These are phyloP conservation scores for Eublepharis macularius DNA, from an alignment of 2,113 vertebrate genomes.

Conservation along the genomic window DNA sequence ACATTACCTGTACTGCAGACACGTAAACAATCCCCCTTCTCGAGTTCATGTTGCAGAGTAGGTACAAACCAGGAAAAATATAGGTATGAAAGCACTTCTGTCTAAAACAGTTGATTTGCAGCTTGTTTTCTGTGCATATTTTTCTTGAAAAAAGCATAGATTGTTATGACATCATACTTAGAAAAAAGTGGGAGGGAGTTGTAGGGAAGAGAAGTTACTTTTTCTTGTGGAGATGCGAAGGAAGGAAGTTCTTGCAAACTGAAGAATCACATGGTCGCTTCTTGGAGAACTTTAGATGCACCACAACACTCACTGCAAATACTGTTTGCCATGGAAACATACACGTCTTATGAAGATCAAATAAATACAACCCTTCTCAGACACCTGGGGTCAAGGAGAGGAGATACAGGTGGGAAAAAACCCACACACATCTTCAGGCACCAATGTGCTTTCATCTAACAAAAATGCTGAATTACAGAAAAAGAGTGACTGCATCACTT, in stretches of 20 bases:
- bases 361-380: no score
- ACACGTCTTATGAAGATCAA: no score
- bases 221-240: background rate
- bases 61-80: background rate
- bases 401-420: background rate
- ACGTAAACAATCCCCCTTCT: background rate
- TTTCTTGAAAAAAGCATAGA: background rate
- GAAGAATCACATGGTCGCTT: background rate
- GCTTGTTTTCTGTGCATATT: background rate
- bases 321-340: background rate
- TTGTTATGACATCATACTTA: background rate
- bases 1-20: background rate
- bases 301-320: background rate
- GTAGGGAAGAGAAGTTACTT: background rate
- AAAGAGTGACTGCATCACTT: background rate
- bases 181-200: background rate
- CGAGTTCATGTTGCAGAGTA: background rate
- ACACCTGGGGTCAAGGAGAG: no score
- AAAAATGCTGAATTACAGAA: background rate
- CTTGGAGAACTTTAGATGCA: background rate
- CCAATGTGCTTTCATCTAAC: background rate
- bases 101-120: background rate
- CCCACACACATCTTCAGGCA: background rate
- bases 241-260: background rate
- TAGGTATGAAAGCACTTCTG: background rate